Percentiles rank a stretch among this genome's conserved stretches.
These are phyloP conservation scores for Aptenodytes patagonicus DNA, from an alignment of 2,113 vertebrate genomes.

Conservation along the genomic window DNA sequence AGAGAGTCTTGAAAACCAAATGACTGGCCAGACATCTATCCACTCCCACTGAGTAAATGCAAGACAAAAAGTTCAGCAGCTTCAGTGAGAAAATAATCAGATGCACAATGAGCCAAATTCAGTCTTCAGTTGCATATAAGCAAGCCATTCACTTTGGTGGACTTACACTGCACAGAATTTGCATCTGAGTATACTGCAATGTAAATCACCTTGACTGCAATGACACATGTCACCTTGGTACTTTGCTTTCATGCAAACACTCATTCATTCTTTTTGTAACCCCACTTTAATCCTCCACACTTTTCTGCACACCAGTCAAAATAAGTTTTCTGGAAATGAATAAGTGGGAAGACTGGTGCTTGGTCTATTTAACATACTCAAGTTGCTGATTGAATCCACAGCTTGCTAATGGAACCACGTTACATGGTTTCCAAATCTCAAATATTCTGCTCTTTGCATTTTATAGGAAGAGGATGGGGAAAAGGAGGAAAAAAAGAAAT, in stretches of 20 bases:
- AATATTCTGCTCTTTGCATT: conserved; percentile 17
- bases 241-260: conserved; percentile 42
- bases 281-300: conserved; percentile 17
- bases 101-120: conserved; percentile 12
- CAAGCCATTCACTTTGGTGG: conserved; percentile 24
- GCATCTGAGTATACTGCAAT: conserved; percentile 30
- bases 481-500: background rate
- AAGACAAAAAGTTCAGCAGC: background rate
- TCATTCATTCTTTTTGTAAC: conserved; percentile 28
- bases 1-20: background rate
- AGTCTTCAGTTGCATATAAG: background rate
- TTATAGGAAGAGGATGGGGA: background rate
- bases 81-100: conserved; percentile 36
- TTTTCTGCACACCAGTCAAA: conserved; percentile 37
- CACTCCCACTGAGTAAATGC: background rate
- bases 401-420: conserved; percentile 7
- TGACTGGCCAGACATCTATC: background rate
- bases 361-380: background rate
- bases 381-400: conserved; percentile 4
- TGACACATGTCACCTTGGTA: conserved; percentile 18
- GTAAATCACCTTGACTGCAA: conserved; percentile 45
- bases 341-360: background rate
- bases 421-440: background rate
- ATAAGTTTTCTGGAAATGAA: conserved; percentile 38
- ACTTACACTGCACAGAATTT: background rate